Conservation (phyloP, 2,113 vertebrate genomes). For the Vidua chalybeata region DNA sequence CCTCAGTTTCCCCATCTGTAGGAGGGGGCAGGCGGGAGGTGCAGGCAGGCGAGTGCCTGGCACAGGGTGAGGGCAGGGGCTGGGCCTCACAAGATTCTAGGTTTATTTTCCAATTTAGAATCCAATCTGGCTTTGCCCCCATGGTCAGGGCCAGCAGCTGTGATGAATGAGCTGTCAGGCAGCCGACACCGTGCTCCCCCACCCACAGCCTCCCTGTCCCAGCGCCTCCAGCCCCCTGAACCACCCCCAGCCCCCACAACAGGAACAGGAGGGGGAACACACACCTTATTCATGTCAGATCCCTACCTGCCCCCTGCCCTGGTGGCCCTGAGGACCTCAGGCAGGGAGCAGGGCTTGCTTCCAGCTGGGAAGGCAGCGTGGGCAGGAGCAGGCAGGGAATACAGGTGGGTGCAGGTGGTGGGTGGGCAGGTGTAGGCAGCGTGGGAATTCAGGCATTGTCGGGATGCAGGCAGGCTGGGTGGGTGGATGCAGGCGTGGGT, state of each 20-base stretch:
- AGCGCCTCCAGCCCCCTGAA: not conserved
- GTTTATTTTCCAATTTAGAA: slow-evolving; percentile 75
- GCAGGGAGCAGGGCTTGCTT: not conserved
- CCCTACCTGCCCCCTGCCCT: not conserved
- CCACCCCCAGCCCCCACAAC: not conserved
- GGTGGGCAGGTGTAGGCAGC: not conserved
- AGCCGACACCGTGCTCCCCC: not conserved
- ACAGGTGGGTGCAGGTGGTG: not conserved
- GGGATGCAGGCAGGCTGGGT: not conserved
- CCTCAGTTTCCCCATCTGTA: not conserved
- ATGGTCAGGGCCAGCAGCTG: slow-evolving; percentile 26
- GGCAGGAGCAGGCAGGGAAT: not conserved
- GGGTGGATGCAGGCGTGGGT: not conserved
- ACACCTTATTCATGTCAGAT: fast-evolving
- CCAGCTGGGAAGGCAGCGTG: not conserved
- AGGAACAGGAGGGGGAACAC: fast-evolving
- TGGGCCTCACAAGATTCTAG: not conserved
- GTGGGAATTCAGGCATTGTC: not conserved
- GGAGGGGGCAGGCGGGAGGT: not conserved
- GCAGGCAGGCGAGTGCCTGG: fast-evolving
- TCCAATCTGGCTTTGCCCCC: slow-evolving; percentile 69
- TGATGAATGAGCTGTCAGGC: slow-evolving; percentile 72
- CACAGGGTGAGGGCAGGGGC: not conserved
- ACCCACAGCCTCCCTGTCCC: not conserved
- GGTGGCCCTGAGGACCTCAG: not conserved